These are phyloP conservation scores for Gadus macrocephalus DNA, from an alignment of 2,113 vertebrate species.

Conservation along the genomic window DNA sequence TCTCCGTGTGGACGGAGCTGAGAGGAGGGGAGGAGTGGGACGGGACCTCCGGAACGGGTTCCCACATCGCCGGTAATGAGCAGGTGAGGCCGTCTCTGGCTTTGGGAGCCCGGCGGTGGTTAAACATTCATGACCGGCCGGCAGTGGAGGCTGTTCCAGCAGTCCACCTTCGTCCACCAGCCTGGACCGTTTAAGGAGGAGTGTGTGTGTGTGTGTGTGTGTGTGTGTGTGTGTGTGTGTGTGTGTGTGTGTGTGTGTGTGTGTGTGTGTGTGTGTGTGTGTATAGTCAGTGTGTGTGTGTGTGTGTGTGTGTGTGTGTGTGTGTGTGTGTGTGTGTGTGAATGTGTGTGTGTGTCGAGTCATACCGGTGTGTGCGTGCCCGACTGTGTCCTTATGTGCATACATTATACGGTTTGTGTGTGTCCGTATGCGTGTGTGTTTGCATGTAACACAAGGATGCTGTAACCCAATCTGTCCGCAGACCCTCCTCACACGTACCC, in stretches of 20 bases:
- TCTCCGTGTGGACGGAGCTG: not conserved
- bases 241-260: slow-evolving; percentile 9
- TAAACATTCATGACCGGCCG: slow-evolving; percentile 68
- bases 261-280: slow-evolving; percentile 38
- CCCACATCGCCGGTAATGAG: slow-evolving; percentile 42
- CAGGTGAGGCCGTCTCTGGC: slow-evolving; percentile 49
- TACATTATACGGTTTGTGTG: slow-evolving; percentile 23
- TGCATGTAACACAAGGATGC: slow-evolving; percentile 68
- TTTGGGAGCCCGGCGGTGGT: slow-evolving; percentile 46
- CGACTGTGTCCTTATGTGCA: slow-evolving; percentile 4
- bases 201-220: slow-evolving; percentile 5
- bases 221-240: slow-evolving; percentile 17
- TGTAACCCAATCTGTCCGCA: slow-evolving; percentile 54
- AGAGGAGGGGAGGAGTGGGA: too few relatives aligned
- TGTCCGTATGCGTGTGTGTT: slow-evolving; percentile 14
- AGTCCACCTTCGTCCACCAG: slow-evolving; percentile 48
- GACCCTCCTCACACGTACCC: slow-evolving; percentile 36
- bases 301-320: not conserved
- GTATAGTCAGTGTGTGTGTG: slow-evolving; percentile 5
- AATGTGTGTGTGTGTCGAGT: not conserved
- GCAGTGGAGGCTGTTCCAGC: slow-evolving; percentile 56
- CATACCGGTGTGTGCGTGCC: not conserved
- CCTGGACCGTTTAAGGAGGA: slow-evolving; percentile 37
- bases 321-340: not conserved
- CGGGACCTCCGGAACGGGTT: slow-evolving; percentile 13